A percentile compares a stretch with the other conserved stretches of the same genome.
Conservation (phyloP, 2,888 invertebrate genomes). For the Agrotis segetum region DNA sequence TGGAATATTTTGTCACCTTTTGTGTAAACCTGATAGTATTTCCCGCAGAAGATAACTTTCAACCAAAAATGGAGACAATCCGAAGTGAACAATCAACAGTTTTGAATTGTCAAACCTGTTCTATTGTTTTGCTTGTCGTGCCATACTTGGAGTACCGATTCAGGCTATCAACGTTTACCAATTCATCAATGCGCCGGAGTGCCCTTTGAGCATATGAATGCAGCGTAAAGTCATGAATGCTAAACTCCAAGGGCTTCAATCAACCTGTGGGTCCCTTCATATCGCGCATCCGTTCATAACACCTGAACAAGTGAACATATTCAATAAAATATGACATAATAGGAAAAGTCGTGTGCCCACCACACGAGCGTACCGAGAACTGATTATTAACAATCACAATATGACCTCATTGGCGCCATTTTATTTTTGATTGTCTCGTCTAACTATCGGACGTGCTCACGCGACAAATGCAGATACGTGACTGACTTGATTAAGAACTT, state of each 20-base stretch:
- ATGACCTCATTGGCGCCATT: constrained; percentile 76
- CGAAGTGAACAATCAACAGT: not conserved
- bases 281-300: constrained; percentile 59
- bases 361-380: constrained; percentile 75
- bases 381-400: constrained; percentile 71
- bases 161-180: constrained; percentile 8
- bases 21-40: not conserved
- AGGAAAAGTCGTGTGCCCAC: constrained; percentile 74
- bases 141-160: not conserved
- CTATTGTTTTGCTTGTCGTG: not conserved
- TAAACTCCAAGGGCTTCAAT: constrained; percentile 52
- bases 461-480: constrained; percentile 71
- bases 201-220: constrained; percentile 33
- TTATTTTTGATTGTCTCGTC: constrained; percentile 78
- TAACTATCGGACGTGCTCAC: constrained; percentile 75
- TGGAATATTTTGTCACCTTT: not conserved
- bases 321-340: constrained; percentile 69
- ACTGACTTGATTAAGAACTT: constrained; percentile 60
- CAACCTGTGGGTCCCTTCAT: constrained; percentile 46
- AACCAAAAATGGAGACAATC: not conserved
- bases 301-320: constrained; percentile 55
- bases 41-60: not conserved
- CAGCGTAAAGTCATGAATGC: constrained; percentile 43
- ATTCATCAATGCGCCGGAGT: constrained; percentile 21
- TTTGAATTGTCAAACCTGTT: not conserved